Conservation (phyloP, 2,797 vertebrate species). For the Rhadinocentrus ornatus region DNA sequence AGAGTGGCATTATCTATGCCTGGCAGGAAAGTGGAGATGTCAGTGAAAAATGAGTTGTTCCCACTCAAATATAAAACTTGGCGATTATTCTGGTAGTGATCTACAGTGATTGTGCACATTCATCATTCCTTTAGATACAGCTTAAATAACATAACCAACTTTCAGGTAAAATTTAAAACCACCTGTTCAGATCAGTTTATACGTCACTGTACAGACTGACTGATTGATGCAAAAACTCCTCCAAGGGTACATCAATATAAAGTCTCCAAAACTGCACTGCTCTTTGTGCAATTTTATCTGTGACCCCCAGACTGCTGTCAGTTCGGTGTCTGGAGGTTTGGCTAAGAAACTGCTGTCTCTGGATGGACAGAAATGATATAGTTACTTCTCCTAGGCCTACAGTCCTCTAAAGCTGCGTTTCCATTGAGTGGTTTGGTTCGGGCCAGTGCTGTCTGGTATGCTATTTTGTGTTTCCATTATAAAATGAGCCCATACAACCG, state of each 20-base stretch:
- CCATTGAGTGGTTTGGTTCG: no score
- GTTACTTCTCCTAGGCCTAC: conserved; percentile 61
- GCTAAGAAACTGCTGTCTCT: conserved; percentile 64
- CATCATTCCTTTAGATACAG: conserved; percentile 60
- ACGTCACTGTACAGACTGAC: conserved; percentile 48
- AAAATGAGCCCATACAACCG: no score
- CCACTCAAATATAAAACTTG: conserved; percentile 59
- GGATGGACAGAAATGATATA: conserved; percentile 72
- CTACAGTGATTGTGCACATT: conserved; percentile 64
- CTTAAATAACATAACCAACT: conserved; percentile 61
- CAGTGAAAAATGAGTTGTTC: conserved; percentile 66
- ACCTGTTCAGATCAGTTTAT: conserved; percentile 33
- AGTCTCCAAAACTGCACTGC: conserved; percentile 42
- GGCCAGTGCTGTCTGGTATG: no score
- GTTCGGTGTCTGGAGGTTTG: conserved; percentile 62
- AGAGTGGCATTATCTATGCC: conserved; percentile 2
- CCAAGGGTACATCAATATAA: conserved; percentile 41
- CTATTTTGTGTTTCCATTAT: no score
- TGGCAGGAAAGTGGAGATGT: conserved; percentile 52
- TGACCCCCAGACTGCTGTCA: conserved; percentile 54
- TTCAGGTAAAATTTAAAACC: conserved; percentile 45
- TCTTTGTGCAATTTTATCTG: conserved; percentile 43
- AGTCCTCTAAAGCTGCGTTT: no score
- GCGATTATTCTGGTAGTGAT: conserved; percentile 54
- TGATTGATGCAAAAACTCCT: conserved; percentile 58